Percentiles rank a stretch among this genome's conserved stretches.
Evolutionary conservation across 2,888 invertebrate species (phyloP).

Genomic region (Tipula vernalis): DNA sequence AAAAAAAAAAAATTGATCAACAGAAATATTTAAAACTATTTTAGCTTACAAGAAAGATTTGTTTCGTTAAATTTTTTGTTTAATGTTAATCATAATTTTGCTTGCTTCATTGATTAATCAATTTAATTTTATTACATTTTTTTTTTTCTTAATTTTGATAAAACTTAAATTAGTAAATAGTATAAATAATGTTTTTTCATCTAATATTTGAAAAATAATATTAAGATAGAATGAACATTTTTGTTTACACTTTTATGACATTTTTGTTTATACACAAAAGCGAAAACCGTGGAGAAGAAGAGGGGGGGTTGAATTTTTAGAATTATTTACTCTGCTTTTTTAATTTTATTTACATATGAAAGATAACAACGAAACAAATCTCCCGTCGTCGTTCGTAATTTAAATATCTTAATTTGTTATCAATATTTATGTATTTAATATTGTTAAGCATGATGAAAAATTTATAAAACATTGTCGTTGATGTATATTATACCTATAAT

Average conservation of each 20-base stretch:
- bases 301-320: neutral
- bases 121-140: neutral
- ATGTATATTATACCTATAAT: neutral
- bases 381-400: neutral
- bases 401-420: neutral
- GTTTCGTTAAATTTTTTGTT: neutral
- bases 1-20: neutral
- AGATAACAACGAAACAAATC: neutral
- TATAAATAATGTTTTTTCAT: neutral
- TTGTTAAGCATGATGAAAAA: neutral
- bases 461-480: neutral
- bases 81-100: neutral
- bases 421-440: neutral
- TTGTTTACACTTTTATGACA: neutral
- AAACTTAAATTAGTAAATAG: neutral
- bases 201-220: slow-evolving; percentile 4
- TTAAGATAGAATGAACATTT: neutral
- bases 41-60: neutral
- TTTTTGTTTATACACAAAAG: neutral
- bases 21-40: neutral
- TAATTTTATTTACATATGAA: neutral
- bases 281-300: neutral
- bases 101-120: neutral
- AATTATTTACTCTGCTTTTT: neutral
- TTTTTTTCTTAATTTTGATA: neutral